Conservation (phyloP, 1,140 invertebrate genomes). For the Hylyphantes graminicola region DNA sequence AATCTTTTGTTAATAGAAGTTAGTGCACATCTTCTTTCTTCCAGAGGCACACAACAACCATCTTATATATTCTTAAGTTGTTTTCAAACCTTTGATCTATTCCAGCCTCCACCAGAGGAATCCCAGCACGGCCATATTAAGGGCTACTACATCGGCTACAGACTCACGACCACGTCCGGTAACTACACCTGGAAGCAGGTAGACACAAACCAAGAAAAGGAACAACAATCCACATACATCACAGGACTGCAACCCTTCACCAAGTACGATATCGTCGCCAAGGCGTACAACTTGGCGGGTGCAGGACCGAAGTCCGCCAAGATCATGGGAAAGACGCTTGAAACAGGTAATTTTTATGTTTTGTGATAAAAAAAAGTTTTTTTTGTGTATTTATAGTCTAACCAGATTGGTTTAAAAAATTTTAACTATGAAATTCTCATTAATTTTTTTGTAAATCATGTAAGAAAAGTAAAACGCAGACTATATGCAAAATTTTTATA, state of each 20-base stretch:
- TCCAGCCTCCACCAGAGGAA: constrained; percentile 79
- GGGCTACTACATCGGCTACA: constrained; percentile 74
- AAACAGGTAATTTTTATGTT: constrained; percentile 65
- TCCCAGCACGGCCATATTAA: constrained; percentile 94
- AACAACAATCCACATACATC: constrained; percentile 60
- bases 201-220: constrained; percentile 28
- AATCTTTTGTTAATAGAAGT: background rate
- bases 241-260: constrained; percentile 67
- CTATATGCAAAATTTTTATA: no score
- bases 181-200: constrained; percentile 54
- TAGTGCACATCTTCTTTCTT: no score
- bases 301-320: constrained; percentile 81
- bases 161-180: constrained; percentile 87
- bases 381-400: no score
- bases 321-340: constrained; percentile 80
- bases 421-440: no score
- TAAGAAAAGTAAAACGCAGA: no score
- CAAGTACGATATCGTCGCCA: constrained; percentile 67
- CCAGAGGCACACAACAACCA: background rate
- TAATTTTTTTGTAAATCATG: no score
- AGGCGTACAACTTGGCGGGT: constrained; percentile 69
- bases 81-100: background rate
- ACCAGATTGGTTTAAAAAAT: no score
- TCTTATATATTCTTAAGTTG: background rate
- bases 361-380: no score